Evolutionary conservation across 2,797 vertebrate genomes (phyloP).

Genomic region (Brachyrhaphis roseni): DNA sequence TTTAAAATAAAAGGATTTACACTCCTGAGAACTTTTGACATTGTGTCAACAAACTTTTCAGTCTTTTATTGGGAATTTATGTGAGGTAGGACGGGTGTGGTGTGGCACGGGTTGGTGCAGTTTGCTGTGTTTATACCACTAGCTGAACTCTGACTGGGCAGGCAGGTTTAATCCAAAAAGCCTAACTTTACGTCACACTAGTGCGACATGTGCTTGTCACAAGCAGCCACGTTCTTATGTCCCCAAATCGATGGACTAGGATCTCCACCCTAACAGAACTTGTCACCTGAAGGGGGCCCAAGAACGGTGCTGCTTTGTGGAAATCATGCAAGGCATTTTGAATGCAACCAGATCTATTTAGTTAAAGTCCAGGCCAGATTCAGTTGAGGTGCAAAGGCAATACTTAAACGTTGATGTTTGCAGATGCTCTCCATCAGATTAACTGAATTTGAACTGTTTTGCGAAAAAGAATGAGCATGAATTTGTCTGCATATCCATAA

Average conservation of each 20-base stretch:
- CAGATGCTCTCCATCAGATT: neutral
- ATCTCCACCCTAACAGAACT: no score
- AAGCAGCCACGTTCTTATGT: neutral
- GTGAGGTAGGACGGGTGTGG: neutral
- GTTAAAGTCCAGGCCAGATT: neutral
- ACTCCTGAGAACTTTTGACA: neutral
- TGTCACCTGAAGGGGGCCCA: no score
- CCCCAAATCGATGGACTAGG: neutral
- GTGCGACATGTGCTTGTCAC: neutral
- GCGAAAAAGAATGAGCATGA: neutral
- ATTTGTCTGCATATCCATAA: no score
- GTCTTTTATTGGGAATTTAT: neutral
- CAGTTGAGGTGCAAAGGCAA: neutral
- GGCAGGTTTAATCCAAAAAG: neutral
- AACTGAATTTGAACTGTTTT: no score
- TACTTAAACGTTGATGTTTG: neutral
- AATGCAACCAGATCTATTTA: neutral
- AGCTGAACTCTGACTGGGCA: neutral
- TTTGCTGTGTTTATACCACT: neutral
- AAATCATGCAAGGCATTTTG: neutral
- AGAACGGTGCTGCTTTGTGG: neutral
- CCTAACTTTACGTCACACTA: neutral
- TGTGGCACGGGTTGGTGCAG: neutral
- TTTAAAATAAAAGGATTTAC: neutral
- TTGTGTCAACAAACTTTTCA: neutral